Conservation (phyloP, 2,888 invertebrate species). For the Gerris lacustris region DNA sequence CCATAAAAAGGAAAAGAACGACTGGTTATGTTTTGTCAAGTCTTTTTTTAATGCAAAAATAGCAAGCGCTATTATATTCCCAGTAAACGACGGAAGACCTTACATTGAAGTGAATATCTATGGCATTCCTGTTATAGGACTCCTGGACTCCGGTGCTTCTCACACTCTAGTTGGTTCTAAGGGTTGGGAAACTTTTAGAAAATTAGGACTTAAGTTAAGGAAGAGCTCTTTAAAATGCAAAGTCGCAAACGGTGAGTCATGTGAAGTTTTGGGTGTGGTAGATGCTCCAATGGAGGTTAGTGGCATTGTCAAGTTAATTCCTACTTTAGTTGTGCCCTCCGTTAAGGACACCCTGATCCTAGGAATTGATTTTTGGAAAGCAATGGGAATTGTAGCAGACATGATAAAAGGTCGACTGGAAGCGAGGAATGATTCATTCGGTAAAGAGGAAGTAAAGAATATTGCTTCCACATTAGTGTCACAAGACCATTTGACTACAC, state of each 20-base stretch:
- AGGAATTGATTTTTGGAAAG: background rate
- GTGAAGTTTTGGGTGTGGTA: background rate
- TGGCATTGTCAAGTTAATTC: background rate
- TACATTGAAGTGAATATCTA: slow-evolving; percentile 9
- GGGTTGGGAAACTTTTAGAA: slow-evolving; percentile 10
- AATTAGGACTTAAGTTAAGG: background rate
- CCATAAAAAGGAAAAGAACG: background rate
- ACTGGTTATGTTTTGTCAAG: background rate
- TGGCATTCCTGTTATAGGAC: background rate
- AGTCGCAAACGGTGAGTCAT: background rate
- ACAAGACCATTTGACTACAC: background rate
- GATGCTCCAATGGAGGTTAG: background rate
- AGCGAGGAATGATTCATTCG: too few species aligned
- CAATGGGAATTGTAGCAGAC: background rate
- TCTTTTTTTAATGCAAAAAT: background rate
- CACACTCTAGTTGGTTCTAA: slow-evolving; percentile 2
- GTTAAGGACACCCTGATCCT: background rate
- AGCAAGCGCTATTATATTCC: background rate
- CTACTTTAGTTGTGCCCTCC: background rate
- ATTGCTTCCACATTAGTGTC: background rate
- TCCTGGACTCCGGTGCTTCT: slow-evolving; percentile 14
- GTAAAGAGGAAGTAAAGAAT: background rate
- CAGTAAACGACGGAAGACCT: background rate
- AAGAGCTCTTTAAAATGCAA: background rate
- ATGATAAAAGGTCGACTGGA: too few species aligned